Evolutionary conservation across 2,888 invertebrate genomes (phyloP).

Genomic region (Caenorhabditis wallacei): DNA sequence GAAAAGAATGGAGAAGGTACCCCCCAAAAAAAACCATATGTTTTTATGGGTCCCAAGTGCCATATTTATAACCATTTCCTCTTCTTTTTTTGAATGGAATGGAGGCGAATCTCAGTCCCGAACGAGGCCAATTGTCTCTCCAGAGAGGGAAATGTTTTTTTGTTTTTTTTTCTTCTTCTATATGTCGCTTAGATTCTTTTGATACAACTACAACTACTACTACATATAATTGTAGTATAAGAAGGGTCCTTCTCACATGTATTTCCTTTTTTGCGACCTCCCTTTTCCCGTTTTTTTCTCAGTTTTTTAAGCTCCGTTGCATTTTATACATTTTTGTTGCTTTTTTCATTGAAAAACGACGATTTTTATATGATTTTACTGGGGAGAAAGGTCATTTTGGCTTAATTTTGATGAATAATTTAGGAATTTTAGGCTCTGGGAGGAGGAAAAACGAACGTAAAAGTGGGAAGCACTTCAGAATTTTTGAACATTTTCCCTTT

Average conservation of each 20-base stretch:
- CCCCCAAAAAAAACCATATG: no score
- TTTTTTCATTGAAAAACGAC: not conserved
- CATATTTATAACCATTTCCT: slow-evolving; percentile 52
- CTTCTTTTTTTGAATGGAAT: slow-evolving; percentile 6
- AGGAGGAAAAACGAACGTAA: no score
- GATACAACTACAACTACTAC: slow-evolving; percentile 9
- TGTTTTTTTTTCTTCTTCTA: slow-evolving; percentile 6
- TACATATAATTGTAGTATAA: slow-evolving; percentile 41
- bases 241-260: not conserved
- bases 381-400: not conserved
- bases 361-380: not conserved
- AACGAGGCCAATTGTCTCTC: slow-evolving; percentile 52
- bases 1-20: slow-evolving; percentile 1
- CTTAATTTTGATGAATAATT: not conserved
- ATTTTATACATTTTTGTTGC: slow-evolving; percentile 8
- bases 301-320: slow-evolving; percentile 24
- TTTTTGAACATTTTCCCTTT: slow-evolving; percentile 1
- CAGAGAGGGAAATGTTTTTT: not conserved
- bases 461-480: slow-evolving; percentile 31
- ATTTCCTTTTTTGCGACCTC: slow-evolving; percentile 3
- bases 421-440: not conserved
- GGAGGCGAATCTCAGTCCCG: slow-evolving; percentile 17
- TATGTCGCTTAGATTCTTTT: not conserved
- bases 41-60: slow-evolving; percentile 48
- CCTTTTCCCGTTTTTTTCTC: not conserved